Evolutionary conservation across 2,888 invertebrate species (phyloP).

Genomic region (Hypercompe scribonia): DNA sequence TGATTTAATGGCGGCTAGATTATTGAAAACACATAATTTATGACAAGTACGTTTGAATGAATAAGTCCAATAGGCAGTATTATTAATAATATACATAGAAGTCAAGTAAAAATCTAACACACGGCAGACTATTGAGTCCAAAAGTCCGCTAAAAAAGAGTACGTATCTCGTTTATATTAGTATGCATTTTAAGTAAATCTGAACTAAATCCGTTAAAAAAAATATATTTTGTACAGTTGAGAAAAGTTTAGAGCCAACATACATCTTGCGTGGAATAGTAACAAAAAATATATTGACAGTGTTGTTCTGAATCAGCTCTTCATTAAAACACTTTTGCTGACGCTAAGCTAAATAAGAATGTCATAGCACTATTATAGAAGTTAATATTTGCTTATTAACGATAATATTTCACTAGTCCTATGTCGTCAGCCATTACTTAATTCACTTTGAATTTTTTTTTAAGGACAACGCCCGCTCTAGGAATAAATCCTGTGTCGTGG

Average conservation of each 20-base stretch:
- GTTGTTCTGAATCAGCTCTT: no score
- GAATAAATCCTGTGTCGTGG: no score
- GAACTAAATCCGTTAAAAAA: not conserved
- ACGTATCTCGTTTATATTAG: not conserved
- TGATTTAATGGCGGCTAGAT: not conserved
- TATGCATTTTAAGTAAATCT: not conserved
- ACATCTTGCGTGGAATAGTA: no score
- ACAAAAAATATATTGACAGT: no score
- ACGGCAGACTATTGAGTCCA: not conserved
- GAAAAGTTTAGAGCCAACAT: not conserved
- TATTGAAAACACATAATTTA: not conserved
- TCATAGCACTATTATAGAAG: no score
- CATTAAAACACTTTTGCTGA: not conserved
- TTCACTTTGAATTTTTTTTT: not conserved
- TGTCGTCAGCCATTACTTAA: not conserved
- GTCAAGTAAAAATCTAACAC: not conserved
- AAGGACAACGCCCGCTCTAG: no score
- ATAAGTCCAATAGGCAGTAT: conserved; percentile 58
- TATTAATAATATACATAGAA: conserved; percentile 28
- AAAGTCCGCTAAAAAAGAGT: not conserved
- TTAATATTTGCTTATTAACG: not conserved
- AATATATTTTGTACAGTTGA: not conserved
- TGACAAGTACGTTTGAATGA: conserved; percentile 10
- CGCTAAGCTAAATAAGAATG: no score
- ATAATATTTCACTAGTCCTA: not conserved